Evolutionary conservation across 1,140 invertebrate species (phyloP), one percentile per base, ranked within the genome.

Genomic region (Drosophila saltans): DNA sequence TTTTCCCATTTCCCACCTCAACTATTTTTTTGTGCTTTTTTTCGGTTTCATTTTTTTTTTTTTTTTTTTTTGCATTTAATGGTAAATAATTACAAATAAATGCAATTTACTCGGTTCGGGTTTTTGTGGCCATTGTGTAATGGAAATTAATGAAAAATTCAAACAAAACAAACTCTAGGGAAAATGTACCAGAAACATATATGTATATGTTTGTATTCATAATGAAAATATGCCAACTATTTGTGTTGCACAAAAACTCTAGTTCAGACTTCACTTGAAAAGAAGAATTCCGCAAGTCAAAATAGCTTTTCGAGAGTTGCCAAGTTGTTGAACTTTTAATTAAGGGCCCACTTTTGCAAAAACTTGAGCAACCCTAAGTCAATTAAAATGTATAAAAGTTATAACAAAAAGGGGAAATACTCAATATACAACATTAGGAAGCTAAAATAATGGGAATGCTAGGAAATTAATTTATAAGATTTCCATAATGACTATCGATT

Each of bases 1-100:
- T 52, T 52, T 52, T 26, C 9, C 16, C 11, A 16, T 16, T 6
- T 24, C 21, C 21, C 7, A n/a, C 45, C 45, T 16, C 7, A 8
- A 21, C 21, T 26, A 9, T 48, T 48, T 48, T 43, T 66, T 21
- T 30, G 45, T 43, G 28, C 26, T 57, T 33, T 9, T 41, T 58
- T 45, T 10, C 8, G 11, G 28, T 63, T 45, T 48, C 33, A 55
- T 60, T 76, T 71, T 65, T 71, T 52, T 57, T 33, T 41, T 58
- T 72, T 36, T 30, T 41, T 56, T 60, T 76, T 71, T 65, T 71
- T 78, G 68, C 81, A 75, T 84, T 89, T 88, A 88, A 88, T 88
- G 66, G 84, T 89, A 88, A 88, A 88, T 88, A 89, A 88, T 88
- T 88, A 89, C 69, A 88, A 84, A 80, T 78, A 80, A 86, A 86